Evolutionary conservation across 2,797 vertebrate genomes (phyloP), one percentile per base, ranked within the genome.

Genomic region (Anableps anableps): DNA sequence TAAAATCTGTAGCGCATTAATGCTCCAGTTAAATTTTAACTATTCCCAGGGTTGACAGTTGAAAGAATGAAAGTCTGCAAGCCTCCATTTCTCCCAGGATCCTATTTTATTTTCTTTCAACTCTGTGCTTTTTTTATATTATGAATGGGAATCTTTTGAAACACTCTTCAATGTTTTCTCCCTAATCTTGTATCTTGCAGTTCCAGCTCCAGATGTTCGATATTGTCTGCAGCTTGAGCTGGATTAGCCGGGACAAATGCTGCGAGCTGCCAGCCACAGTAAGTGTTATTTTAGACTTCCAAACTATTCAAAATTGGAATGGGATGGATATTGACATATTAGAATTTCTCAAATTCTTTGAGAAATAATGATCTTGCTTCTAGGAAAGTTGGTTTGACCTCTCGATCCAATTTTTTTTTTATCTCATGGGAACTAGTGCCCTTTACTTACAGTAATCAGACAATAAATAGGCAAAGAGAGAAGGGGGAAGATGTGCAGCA

Each of bases 181-280:
- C 55, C 70, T 64, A 38, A 62, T 10, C 51, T 80, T 91, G 84
- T 90, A 76, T 83, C 83, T 94, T 95, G 84, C 88, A 99, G 99
- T 97, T 99, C 96, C 97, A 99, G 95, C 97, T 99, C 92, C 99
- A 99, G 97, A 99, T 97, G 96, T 99, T 99, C 88, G 99, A 99
- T 93, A 99, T 99, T 74, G 96, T 99, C 78, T 99, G 99, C 96
- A 99, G 98, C 88, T 95, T 97, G 45, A 97, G 98, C 92, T 99
- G 99, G 99, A 97, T 97, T 89, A 99, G 96, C 89, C 96, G 98
- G 93, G 99, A 99, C 95, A 98, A 94, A 96, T 99, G 99, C 92
- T 99, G 99, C 85, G 99, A 99, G 92, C 96, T 99, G 91, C 98
- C 99, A 64, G 90, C 98, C 78, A 98, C 95, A 94, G 99, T 99